Conservation (phyloP, 2,113 vertebrate genomes). For the Psammodynastes pulverulentus region DNA sequence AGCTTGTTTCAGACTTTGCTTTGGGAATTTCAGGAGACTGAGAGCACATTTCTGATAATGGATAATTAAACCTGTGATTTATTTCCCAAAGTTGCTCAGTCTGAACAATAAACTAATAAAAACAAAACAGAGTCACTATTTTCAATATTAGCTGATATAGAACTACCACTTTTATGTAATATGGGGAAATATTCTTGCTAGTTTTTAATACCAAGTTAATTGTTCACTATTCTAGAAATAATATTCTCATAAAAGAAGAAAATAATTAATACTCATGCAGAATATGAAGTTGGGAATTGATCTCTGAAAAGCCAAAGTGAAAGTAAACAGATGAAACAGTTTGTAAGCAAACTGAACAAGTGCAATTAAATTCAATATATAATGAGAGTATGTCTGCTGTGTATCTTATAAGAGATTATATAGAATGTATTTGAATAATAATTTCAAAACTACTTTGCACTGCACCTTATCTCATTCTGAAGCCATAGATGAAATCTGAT, state of each 20-base stretch:
- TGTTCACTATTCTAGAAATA: background rate
- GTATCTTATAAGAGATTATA: background rate
- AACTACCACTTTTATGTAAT: background rate
- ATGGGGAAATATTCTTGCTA: background rate
- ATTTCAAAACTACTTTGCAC: background rate
- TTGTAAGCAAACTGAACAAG: background rate
- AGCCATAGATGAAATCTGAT: background rate
- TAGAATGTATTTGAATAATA: background rate
- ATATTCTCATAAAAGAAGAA: background rate
- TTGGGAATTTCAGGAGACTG: background rate
- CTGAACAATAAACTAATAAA: background rate
- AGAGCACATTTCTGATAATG: background rate
- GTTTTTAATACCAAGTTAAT: background rate
- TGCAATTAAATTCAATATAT: background rate
- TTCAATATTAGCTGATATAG: background rate
- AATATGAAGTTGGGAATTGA: background rate
- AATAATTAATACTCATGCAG: background rate
- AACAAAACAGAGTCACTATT: background rate
- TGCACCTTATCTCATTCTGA: background rate
- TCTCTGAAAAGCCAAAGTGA: background rate
- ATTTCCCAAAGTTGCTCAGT: background rate
- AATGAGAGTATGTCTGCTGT: background rate
- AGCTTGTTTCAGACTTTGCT: too few relatives aligned
- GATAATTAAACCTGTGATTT: background rate
- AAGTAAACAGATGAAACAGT: background rate